Conservation (phyloP, 2,113 vertebrate genomes). For the Lophochroa leadbeateri region DNA sequence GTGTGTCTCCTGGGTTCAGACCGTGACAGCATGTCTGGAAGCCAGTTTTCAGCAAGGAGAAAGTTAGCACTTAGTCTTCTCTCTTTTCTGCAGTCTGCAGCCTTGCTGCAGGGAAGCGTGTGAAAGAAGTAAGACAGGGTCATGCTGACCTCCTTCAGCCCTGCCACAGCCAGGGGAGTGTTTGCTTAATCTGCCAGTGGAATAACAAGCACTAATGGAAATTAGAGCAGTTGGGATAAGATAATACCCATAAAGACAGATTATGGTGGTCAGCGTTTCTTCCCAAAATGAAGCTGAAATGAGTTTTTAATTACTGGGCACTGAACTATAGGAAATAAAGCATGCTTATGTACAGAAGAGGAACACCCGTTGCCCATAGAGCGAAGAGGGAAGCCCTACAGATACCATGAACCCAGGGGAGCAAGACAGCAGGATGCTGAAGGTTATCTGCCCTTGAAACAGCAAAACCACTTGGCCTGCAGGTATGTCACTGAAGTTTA, state of each 20-base stretch:
- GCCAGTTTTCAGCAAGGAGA: not conserved
- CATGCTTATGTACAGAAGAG: not conserved
- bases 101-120: not conserved
- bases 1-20: not conserved
- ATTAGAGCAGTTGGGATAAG: not conserved
- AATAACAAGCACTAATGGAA: conserved; percentile 17
- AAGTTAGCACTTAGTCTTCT: not conserved
- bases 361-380: accelerated
- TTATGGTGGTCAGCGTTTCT: not conserved
- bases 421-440: accelerated
- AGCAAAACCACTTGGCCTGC: not conserved
- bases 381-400: not conserved
- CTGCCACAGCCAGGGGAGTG: not conserved
- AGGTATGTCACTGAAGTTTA: not conserved
- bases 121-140: not conserved
- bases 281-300: not conserved
- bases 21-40: not conserved
- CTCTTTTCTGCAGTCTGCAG: not conserved
- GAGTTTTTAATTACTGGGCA: not conserved
- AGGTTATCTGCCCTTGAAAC: not conserved
- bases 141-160: not conserved
- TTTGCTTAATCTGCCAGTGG: not conserved
- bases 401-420: not conserved
- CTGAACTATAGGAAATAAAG: not conserved
- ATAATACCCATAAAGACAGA: conserved; percentile 2